Base-by-base conservation (phyloP, 1,140 invertebrate species). In the Prorops nasuta region DNA sequence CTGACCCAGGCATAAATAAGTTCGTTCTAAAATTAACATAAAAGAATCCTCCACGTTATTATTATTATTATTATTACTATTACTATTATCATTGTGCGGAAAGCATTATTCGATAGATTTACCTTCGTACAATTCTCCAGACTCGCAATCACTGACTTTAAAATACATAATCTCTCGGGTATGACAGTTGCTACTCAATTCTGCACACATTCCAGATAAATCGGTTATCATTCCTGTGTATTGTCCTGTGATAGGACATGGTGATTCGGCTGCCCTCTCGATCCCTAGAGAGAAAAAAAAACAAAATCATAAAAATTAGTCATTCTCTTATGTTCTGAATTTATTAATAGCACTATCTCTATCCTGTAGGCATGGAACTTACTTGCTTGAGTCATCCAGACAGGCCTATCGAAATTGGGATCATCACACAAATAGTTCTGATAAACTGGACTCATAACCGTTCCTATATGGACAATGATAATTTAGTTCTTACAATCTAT, bases 91-190 rank as follows among this genome's bases (percentile, higher is more conserved):
- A n/a, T n/a, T n/a, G n/a, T n/a, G n/a, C n/a, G n/a, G n/a, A n/a
- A n/a, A n/a, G n/a, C n/a, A n/a, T n/a, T n/a, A n/a, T n/a, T n/a
- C n/a, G n/a, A n/a, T 44, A 18, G 40, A 48, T 63, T 65, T 71
- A 85, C 84, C 83, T 81, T 87, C 86, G 58, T 81, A 87, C 16
- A 88, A 69, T 68, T 86, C 83, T 20, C 79, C 60, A 44, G 76
- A 73, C 61, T 79, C 67, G 56, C 86, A 89, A 43, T 85, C 82
- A 19, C 78, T 83, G 10, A 88, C 85, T 60, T 83, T 84, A 63
- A 85, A 88, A 55, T 86, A 86, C 86, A 89, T 89, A 21, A 85
- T 77, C 64, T 88, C 85, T 12, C 83, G 81, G 22, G 83, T 82
- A 53, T 81, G 79, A 66, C 86, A 88, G 63, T 88, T 86, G 22